Base-by-base conservation (phyloP, 2,797 vertebrate species). In the Enteromius argenteus region DNA sequence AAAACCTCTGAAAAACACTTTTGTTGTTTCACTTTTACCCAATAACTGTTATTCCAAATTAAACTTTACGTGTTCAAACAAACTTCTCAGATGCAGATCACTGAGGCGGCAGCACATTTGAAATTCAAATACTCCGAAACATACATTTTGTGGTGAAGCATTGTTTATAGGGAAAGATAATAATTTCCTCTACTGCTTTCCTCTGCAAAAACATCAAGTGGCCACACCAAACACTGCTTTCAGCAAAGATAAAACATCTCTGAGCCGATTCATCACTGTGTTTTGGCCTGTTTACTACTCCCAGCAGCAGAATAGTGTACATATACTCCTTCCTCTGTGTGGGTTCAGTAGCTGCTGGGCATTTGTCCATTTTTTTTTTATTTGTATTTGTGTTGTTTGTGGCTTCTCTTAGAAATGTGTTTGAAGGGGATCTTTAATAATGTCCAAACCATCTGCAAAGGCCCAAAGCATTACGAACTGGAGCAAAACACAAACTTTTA, bases 261-360 rank as follows among this genome's bases (percentile, higher is more conserved):
- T 7, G 23, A 7, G 42, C 13, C 4, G 13, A 81, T 73, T 81
- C 81, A 32, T 76, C 56, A 30, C 72, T 15, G 53, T 44, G 53
- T 62, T 81, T 62, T 62, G 81, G 60, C 72, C 60, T 17, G 35
- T 66, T 76, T 58, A 71, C 79, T 76, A 39, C 21, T 27, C 60
- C 32, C 60, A 53, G 72, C 39, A 67, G 72, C 72, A 83, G 30
- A 66, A 64, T 51, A 64, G 44, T 30, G 4, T 35, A 39, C 51
- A 27, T 15, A 39, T 68, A 23, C 44, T 46, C 21, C 23, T 67
- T 37, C 32, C 81, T 66, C 30, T 67, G 39, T 64, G 42, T 73
- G 69, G 44, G 42, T 75, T 83, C 72, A 76, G 49, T 19, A 39
- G 58, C 44, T 83, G 74, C 81, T 77, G 73, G 81, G 72, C 72